Evolutionary conservation across 2,797 vertebrate genomes (phyloP).

Genomic region (Tokudaia muenninki): DNA sequence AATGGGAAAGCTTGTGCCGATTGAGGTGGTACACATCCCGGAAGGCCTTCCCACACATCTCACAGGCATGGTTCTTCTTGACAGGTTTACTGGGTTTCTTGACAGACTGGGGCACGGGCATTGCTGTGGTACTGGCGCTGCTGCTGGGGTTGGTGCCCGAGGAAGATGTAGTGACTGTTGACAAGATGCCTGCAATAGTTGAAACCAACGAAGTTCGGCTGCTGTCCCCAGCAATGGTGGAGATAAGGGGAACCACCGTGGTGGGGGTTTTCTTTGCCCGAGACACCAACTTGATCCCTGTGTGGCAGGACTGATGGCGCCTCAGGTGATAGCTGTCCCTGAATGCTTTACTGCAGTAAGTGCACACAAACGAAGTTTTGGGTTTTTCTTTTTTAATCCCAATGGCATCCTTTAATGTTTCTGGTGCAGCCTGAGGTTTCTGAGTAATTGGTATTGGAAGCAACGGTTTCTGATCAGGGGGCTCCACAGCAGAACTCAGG

Average conservation of each 20-base stretch:
- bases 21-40: constrained; percentile 98
- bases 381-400: constrained; percentile 97
- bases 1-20: constrained; percentile 98
- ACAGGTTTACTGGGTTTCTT: constrained; percentile 98
- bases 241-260: constrained; percentile 98
- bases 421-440: constrained; percentile 95
- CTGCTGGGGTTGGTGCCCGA: constrained; percentile 92
- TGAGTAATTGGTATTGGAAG: constrained; percentile 96
- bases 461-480: constrained; percentile 97
- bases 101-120: constrained; percentile 90
- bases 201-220: constrained; percentile 95
- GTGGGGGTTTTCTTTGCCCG: constrained; percentile 95
- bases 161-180: constrained; percentile 96
- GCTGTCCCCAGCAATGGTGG: constrained; percentile 95
- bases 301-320: constrained; percentile 98
- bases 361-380: constrained; percentile 98
- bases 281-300: constrained; percentile 98
- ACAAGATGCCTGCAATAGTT: constrained; percentile 96
- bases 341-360: constrained; percentile 99
- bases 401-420: constrained; percentile 96
- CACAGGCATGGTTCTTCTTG: constrained; percentile 98
- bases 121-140: constrained; percentile 89
- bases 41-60: constrained; percentile 99
- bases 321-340: constrained; percentile 99
- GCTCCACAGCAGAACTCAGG: constrained; percentile 95